Conservation (phyloP, 2,113 vertebrate species). For the Hydrochoerus hydrochaeris region DNA sequence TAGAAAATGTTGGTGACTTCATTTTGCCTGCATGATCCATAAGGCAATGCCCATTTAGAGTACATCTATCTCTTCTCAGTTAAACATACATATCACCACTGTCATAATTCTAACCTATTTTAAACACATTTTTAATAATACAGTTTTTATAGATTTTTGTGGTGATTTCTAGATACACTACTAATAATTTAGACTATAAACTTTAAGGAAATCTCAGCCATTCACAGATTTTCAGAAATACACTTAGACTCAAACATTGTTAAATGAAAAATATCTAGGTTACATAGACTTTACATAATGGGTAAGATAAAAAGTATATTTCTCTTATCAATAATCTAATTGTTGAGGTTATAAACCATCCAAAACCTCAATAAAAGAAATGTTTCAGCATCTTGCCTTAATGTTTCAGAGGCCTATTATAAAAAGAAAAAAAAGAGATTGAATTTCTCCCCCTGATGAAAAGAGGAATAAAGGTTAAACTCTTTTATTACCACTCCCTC, state of each 20-base stretch:
- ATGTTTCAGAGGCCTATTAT: not conserved
- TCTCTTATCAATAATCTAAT: not conserved
- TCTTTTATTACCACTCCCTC: not conserved
- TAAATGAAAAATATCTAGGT: slow-evolving; percentile 5
- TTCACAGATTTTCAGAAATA: not conserved
- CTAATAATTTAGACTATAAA: not conserved
- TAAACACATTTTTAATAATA: not conserved
- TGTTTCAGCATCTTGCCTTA: not conserved
- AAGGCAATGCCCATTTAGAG: not conserved
- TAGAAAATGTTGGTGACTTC: not conserved
- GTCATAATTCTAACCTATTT: not conserved
- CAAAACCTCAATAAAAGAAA: not conserved
- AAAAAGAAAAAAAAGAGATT: not conserved
- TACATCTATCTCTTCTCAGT: not conserved
- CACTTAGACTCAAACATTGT: not conserved
- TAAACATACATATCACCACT: not conserved
- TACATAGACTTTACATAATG: not conserved
- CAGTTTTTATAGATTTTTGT: not conserved
- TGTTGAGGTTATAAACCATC: not conserved
- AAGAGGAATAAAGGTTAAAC: not conserved
- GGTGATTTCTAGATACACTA: not conserved
- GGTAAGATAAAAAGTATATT: not conserved
- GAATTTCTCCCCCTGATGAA: not conserved
- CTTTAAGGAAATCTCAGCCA: not conserved
- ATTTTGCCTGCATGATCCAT: not conserved